Evolutionary conservation across 2,888 invertebrate species (phyloP).

Genomic region (Eilema depressum): DNA sequence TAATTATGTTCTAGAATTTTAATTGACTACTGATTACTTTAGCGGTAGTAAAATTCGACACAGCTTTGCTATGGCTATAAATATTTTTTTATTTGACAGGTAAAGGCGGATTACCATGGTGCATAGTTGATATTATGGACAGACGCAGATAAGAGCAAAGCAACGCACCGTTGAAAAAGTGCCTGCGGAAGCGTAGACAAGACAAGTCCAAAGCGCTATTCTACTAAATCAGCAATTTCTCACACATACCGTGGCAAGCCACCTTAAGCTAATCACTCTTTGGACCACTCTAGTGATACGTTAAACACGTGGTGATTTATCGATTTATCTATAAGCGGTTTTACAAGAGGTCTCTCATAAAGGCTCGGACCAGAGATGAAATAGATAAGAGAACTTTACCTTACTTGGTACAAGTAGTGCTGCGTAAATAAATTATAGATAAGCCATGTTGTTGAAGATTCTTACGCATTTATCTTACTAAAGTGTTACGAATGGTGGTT

Average conservation of each 20-base stretch:
- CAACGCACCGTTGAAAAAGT: no score
- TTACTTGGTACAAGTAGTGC: no score
- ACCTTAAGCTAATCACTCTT: neutral
- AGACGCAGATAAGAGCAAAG: no score
- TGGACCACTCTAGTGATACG: neutral
- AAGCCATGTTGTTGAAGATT: neutral
- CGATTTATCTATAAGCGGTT: neutral
- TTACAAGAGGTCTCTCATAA: neutral
- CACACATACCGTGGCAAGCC: neutral
- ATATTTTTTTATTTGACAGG: neutral
- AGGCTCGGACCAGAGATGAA: neutral
- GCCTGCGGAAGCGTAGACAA: no score
- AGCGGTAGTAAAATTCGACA: conserved; percentile 6
- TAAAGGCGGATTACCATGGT: neutral
- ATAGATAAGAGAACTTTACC: neutral
- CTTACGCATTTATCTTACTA: neutral
- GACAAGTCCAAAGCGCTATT: no score
- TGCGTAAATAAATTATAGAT: neutral
- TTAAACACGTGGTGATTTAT: neutral
- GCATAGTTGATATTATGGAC: neutral
- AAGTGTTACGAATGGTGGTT: neutral
- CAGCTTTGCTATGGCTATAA: neutral
- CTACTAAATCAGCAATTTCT: neutral
- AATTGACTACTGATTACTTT: conserved; percentile 7
- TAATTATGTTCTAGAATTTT: conserved; percentile 16